Conservation (phyloP, 2,888 invertebrate species). For the Fragum whitleyi region DNA sequence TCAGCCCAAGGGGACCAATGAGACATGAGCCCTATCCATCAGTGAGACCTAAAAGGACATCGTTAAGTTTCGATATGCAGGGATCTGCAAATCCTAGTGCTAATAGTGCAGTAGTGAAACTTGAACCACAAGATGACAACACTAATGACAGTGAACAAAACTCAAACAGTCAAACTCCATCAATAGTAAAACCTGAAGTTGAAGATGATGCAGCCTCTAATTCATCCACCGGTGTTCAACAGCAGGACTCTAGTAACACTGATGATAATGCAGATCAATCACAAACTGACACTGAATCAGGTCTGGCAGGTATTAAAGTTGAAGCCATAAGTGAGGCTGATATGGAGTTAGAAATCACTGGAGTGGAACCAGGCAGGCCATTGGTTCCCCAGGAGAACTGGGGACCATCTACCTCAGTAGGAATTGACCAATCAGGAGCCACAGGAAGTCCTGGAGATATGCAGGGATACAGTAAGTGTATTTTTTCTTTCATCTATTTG, state of each 20-base stretch:
- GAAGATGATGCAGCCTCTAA: slow-evolving; percentile 38
- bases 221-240: slow-evolving; percentile 27
- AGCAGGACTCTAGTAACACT: slow-evolving; percentile 30
- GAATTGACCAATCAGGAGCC: slow-evolving; percentile 37
- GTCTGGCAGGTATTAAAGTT: slow-evolving; percentile 44
- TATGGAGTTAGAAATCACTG: slow-evolving; percentile 60
- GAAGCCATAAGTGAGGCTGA: slow-evolving; percentile 57
- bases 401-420: slow-evolving; percentile 34
- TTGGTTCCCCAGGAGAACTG: slow-evolving; percentile 43
- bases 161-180: slow-evolving; percentile 20
- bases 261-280: slow-evolving; percentile 45
- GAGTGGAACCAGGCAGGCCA: slow-evolving; percentile 56
- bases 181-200: slow-evolving; percentile 3
- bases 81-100: background rate
- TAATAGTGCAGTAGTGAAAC: slow-evolving; percentile 28
- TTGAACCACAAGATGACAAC: slow-evolving; percentile 38
- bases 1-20: slow-evolving; percentile 1
- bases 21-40: slow-evolving; percentile 53
- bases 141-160: slow-evolving; percentile 28
- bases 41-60: slow-evolving; percentile 30
- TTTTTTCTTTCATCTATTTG: background rate
- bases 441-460: slow-evolving; percentile 36
- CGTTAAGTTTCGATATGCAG: background rate
- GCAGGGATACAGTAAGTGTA: slow-evolving; percentile 59
- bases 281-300: background rate